These are phyloP conservation scores for Drosophila micromelanica DNA, from an alignment of 1,140 invertebrate genomes.

Conservation along the genomic window DNA sequence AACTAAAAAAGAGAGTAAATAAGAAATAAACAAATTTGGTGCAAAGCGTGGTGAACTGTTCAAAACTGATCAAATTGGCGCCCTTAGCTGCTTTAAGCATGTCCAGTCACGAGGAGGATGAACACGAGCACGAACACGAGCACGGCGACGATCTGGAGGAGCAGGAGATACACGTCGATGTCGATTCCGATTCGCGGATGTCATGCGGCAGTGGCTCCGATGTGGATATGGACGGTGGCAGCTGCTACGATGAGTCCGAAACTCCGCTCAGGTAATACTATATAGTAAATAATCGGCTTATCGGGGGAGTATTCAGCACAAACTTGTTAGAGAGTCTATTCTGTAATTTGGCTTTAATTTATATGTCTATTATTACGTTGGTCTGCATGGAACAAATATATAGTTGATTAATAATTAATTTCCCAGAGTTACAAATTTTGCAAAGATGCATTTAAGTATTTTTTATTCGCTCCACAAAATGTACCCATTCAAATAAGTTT, in stretches of 20 bases:
- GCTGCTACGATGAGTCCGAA: slow-evolving; percentile 84
- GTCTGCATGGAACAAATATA: too few species aligned
- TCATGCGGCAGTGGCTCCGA: slow-evolving; percentile 86
- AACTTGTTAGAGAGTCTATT: background rate
- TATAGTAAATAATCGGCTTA: too few species aligned
- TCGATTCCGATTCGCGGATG: slow-evolving; percentile 86
- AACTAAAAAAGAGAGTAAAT: slow-evolving; percentile 14
- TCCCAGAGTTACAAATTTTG: too few species aligned
- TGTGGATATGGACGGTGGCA: slow-evolving; percentile 84
- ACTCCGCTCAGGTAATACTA: slow-evolving; percentile 76
- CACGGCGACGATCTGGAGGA: slow-evolving; percentile 82
- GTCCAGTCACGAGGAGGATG: slow-evolving; percentile 84
- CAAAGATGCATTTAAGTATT: too few species aligned
- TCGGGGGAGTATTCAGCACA: background rate
- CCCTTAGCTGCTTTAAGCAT: slow-evolving; percentile 66
- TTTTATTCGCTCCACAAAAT: background rate
- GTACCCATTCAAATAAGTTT: slow-evolving; percentile 9
- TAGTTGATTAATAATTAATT: too few species aligned
- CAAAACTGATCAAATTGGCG: slow-evolving; percentile 60
- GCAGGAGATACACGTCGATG: slow-evolving; percentile 87
- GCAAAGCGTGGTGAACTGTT: background rate
- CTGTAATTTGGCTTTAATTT: background rate
- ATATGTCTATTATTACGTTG: too few species aligned
- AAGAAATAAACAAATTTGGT: slow-evolving; percentile 13
- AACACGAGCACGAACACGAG: slow-evolving; percentile 73